Percentiles rank a stretch among this genome's conserved stretches.
Evolutionary conservation across 1,140 invertebrate species (phyloP).

Genomic region (Philaenus spumarius): DNA sequence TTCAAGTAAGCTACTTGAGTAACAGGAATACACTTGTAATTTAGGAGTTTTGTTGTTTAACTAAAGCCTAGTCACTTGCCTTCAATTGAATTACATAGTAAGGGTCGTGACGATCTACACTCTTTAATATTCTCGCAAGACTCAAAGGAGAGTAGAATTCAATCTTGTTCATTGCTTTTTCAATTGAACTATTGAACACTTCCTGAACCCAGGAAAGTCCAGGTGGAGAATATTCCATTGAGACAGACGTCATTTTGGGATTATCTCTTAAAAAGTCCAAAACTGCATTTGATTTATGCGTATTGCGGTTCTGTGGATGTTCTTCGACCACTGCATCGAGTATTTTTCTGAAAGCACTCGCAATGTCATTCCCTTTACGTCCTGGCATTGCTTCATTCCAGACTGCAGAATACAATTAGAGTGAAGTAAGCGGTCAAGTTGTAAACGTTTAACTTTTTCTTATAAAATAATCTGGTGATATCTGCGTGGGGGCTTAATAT

Average conservation of each 20-base stretch:
- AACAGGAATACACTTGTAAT: slow-evolving; percentile 21
- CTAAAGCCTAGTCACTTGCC: slow-evolving; percentile 13
- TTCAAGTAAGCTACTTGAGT: slow-evolving; percentile 16
- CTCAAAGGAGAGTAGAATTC: slow-evolving; percentile 25
- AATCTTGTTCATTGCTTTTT: slow-evolving; percentile 25
- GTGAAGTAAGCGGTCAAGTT: background rate
- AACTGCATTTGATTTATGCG: slow-evolving; percentile 27
- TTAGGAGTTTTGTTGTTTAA: slow-evolving; percentile 13
- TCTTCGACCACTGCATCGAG: background rate
- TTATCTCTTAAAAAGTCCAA: slow-evolving; percentile 25
- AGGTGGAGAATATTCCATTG: slow-evolving; percentile 32
- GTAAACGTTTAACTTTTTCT: background rate
- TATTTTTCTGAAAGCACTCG: background rate
- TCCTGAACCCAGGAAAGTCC: slow-evolving; percentile 32
- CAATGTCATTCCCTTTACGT: background rate
- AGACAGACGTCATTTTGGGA: slow-evolving; percentile 22
- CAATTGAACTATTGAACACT: slow-evolving; percentile 30
- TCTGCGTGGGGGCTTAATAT: too few relatives aligned
- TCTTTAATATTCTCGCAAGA: slow-evolving; percentile 21
- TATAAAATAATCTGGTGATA: too few relatives aligned
- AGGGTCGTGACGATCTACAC: slow-evolving; percentile 12
- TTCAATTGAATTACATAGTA: slow-evolving; percentile 20
- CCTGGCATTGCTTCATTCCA: background rate
- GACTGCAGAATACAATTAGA: background rate
- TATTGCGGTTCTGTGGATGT: slow-evolving; percentile 30